Conservation (phyloP, 2,113 vertebrate species). For the Mystacornis crossleyi region DNA sequence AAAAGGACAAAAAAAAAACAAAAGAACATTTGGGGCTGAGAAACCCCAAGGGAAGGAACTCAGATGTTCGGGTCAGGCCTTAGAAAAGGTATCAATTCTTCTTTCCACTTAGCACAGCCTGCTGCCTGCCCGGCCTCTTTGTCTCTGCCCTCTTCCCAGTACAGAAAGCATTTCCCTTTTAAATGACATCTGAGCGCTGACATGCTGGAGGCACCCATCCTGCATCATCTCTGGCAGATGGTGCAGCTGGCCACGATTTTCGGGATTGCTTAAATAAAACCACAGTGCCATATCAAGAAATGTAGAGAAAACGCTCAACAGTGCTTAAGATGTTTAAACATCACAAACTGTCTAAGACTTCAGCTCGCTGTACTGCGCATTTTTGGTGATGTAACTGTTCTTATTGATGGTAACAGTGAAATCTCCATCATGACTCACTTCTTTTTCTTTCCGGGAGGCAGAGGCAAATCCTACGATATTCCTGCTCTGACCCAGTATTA, state of each 20-base stretch:
- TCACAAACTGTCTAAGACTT: constrained; percentile 62
- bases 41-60: constrained; percentile 60
- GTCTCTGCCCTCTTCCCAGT: constrained; percentile 57
- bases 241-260: constrained; percentile 67
- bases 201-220: constrained; percentile 70
- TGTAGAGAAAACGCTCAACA: constrained; percentile 62
- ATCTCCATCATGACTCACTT: neutral
- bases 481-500: neutral
- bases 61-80: constrained; percentile 64
- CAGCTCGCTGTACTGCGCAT: neutral
- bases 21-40: constrained; percentile 31
- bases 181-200: constrained; percentile 69
- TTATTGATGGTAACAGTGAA: neutral
- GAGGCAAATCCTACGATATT: neutral
- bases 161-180: constrained; percentile 66
- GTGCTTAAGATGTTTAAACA: constrained; percentile 67
- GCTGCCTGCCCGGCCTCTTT: constrained; percentile 43
- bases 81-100: constrained; percentile 68
- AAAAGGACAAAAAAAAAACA: neutral
- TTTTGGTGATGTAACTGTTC: constrained; percentile 31
- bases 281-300: constrained; percentile 62
- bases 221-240: constrained; percentile 70
- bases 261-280: constrained; percentile 68
- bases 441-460: neutral
- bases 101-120: constrained; percentile 65